Evolutionary conservation across 53 echinoderm and acorn worm species (phyloP).

Genomic region (Crossaster papposus): DNA sequence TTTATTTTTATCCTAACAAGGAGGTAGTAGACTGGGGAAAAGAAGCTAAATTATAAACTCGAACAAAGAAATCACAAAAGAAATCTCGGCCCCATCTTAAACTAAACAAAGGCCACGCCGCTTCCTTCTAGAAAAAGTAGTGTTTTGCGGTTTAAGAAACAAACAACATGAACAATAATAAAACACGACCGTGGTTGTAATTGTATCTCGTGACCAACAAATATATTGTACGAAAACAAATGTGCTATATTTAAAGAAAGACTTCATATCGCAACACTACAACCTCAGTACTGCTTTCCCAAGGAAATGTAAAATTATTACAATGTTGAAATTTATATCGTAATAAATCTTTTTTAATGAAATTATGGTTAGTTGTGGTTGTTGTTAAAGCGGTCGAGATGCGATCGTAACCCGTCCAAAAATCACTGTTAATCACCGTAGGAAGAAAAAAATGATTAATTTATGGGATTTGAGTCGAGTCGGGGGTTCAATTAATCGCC

Average conservation of each 20-base stretch:
- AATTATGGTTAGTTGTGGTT: background rate
- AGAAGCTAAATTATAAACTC: background rate
- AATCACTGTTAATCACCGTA: background rate
- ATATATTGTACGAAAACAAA: background rate
- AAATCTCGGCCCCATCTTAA: slow-evolving; percentile 9
- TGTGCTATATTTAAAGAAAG: background rate
- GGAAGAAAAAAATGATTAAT: slow-evolving; percentile 9
- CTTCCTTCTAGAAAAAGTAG: background rate
- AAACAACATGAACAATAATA: background rate
- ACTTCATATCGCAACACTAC: too few species aligned
- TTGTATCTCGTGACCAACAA: background rate
- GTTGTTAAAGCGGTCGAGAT: background rate
- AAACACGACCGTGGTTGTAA: background rate
- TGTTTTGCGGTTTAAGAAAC: background rate
- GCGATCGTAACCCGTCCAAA: background rate
- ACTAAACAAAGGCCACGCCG: slow-evolving; percentile 6
- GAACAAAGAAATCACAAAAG: slow-evolving; percentile 3
- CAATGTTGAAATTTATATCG: background rate
- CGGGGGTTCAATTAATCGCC: slow-evolving; percentile 34
- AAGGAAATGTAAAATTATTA: too few species aligned
- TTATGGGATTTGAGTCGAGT: background rate
- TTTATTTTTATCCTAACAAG: background rate
- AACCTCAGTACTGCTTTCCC: too few species aligned
- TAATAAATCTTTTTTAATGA: background rate
- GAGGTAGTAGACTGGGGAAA: background rate